Evolutionary conservation across 2,113 vertebrate genomes (phyloP), one percentile per base, ranked within the genome.

Genomic region (Notothenia coriiceps): DNA sequence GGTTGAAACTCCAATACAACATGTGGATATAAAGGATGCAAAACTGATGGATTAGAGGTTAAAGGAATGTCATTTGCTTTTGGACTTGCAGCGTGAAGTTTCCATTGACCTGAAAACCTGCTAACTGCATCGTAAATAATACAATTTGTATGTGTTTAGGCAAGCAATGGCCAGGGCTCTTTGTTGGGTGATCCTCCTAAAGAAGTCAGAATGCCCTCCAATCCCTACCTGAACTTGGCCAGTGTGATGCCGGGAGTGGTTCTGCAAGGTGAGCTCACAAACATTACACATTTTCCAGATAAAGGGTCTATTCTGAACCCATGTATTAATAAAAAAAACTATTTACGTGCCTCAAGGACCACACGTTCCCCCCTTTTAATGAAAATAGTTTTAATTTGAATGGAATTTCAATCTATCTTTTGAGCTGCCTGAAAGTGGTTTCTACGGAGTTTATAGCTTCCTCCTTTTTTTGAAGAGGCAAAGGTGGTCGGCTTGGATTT

Each of bases 141-240:
- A 44, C 0, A 0, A 9, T 69, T 29, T 74, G 2, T 68, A 52
- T 66, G 4, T 64, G 0, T 55, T 7, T 65, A 99, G 97, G 86
- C 86, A 33, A 85, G 88, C 79, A 95, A 94, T 72, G 96, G 92
- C 74, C 97, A 99, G 90, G 96, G 96, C 35, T 99, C 98, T 8
- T 94, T 99, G 43, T 87, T 99, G 77, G 98, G 98, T 57, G 97
- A 99, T 6, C 98, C 98, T 35, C 98, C 98, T 0, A 98, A 96
- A 91, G 98, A 99, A 89, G 96, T 99, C 17, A 94, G 96, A 22
- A 95, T 99, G 12, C 98, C 98, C 70, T 98, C 96, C 64, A 99
- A 99, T 87, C 98, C 98, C 0, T 99, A 99, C 89, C 92, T 99
- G 91, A 98, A 99, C 88, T 75, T 99, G 94, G 98, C 98, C 44